phyloP scores from a whole-genome alignment of 2,113 vertebrate genomes.

The Sylvia atricapilla region DNA sequence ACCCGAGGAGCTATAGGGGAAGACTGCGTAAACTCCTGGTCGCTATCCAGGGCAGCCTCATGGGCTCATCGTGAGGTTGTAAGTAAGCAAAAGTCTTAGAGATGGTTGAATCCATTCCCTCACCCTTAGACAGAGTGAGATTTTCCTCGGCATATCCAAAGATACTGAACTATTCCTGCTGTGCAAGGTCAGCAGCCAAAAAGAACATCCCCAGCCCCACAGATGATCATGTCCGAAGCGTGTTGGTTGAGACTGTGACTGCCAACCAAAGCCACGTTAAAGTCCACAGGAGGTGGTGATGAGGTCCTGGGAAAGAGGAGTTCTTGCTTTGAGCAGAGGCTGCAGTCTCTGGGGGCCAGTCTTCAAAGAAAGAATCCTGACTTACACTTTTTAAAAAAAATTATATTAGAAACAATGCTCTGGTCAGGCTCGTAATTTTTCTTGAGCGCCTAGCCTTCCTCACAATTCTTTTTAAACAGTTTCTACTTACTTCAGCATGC shows the following conservation, averaged over 20 bases:
- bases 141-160: not conserved
- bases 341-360: not conserved
- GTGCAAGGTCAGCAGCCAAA: not conserved
- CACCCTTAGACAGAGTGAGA: not conserved
- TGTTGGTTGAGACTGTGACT: not conserved
- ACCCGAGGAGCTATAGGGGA: not conserved
- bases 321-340: not conserved
- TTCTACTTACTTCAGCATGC: not conserved
- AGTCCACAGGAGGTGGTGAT: not conserved
- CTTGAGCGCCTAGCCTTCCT: not conserved
- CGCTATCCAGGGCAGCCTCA: not conserved
- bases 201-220: not conserved
- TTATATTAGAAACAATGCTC: not conserved
- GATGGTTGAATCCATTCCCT: not conserved
- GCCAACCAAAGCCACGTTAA: not conserved
- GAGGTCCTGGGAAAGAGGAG: constrained; percentile 1
- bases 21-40: not conserved
- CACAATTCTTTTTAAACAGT: not conserved
- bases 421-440: not conserved
- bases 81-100: not conserved
- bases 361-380: not conserved
- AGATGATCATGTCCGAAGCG: not conserved
- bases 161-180: not conserved
- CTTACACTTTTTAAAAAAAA: not conserved
- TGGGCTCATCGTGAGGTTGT: not conserved